Conservation (phyloP, 2,113 vertebrate genomes). For the Turdus rufiventris region DNA sequence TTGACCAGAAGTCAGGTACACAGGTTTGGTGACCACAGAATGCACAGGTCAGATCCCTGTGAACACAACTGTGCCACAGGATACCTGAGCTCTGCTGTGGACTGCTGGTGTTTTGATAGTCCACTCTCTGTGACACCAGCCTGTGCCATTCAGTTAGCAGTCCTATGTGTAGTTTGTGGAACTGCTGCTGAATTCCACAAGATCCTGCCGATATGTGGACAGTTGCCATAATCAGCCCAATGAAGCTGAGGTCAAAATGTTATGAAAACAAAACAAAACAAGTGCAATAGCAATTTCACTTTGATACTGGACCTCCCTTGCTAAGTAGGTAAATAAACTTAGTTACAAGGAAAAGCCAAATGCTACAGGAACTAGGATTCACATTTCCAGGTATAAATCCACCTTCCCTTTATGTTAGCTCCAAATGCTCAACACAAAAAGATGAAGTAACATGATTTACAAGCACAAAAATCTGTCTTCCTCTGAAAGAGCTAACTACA, state of each 20-base stretch:
- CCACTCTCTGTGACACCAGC: neutral
- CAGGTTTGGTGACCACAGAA: neutral
- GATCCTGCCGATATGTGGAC: neutral
- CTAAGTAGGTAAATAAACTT: neutral
- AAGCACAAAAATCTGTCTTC: neutral
- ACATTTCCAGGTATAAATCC: neutral
- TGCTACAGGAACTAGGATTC: neutral
- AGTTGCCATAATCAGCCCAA: neutral
- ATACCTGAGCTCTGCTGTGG: neutral
- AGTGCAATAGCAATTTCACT: neutral
- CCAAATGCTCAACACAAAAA: neutral
- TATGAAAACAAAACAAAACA: neutral
- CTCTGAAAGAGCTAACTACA: neutral
- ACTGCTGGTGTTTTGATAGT: neutral
- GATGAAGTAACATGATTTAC: neutral
- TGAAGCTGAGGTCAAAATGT: neutral
- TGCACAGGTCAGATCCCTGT: rapidly evolving
- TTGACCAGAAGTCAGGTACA: neutral
- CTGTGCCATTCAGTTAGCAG: neutral
- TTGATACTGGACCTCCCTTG: neutral
- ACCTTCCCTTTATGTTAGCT: neutral
- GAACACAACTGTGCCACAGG: rapidly evolving
- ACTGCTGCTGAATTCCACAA: neutral
- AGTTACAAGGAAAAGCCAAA: neutral
- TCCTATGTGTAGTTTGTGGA: rapidly evolving